phyloP scores from a whole-genome alignment of 2,888 invertebrate species.

The Spisula subtruncata region DNA sequence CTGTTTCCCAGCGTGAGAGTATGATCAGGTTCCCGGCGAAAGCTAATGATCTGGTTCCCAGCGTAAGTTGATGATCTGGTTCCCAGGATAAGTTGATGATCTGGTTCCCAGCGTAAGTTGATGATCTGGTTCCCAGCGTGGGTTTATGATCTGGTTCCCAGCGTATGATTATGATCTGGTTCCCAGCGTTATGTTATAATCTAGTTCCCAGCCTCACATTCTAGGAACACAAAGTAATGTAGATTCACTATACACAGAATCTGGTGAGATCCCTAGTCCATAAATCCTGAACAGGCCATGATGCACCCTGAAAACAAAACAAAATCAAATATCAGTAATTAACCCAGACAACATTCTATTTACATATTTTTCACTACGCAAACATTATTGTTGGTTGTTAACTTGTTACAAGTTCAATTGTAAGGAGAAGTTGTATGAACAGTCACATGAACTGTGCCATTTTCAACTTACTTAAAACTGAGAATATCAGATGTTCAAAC shows the following conservation, averaged over 20 bases:
- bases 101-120: background rate
- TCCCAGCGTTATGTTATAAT: background rate
- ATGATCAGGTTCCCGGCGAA: slow-evolving; percentile 36
- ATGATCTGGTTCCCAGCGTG: background rate
- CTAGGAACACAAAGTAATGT: slow-evolving; percentile 78
- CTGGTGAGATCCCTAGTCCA: slow-evolving; percentile 80
- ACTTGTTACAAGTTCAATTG: no score
- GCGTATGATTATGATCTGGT: slow-evolving; percentile 37
- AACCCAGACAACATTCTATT: no score
- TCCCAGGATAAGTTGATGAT: no score
- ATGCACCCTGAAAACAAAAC: slow-evolving; percentile 83
- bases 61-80: background rate
- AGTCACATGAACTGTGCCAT: background rate
- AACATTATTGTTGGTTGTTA: no score
- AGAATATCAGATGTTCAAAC: background rate
- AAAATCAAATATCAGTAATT: no score
- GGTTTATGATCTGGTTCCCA: background rate
- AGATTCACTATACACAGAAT: slow-evolving; percentile 73
- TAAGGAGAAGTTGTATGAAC: background rate
- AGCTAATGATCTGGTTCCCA: background rate
- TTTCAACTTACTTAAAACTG: background rate
- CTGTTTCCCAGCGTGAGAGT: background rate
- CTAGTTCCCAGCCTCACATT: slow-evolving; percentile 38
- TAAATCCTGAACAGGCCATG: slow-evolving; percentile 80
- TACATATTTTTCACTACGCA: no score